Conservation (phyloP, 1,140 invertebrate species). For the Leucophenga varia region DNA sequence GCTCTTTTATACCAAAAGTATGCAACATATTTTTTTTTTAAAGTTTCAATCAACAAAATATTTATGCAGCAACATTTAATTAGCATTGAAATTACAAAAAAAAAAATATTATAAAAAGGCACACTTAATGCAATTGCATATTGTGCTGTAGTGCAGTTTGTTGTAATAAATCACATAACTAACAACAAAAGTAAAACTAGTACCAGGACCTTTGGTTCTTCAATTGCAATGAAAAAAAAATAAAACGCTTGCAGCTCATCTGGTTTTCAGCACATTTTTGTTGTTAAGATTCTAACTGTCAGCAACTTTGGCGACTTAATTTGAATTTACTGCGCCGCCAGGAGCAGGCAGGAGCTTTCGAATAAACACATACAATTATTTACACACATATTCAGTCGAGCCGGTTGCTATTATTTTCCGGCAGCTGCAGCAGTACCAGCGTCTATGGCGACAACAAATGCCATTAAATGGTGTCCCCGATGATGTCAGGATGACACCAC, state of each 20-base stretch:
- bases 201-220: too few species aligned
- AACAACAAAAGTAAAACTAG: too few species aligned
- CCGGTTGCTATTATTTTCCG: background rate
- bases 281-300: conserved; percentile 51
- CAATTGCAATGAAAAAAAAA: too few species aligned
- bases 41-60: too few species aligned
- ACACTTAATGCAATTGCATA: conserved; percentile 47
- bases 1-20: too few species aligned
- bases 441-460: conserved; percentile 25
- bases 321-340: conserved; percentile 50
- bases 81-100: too few species aligned
- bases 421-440: too few species aligned
- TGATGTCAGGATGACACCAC: conserved; percentile 18
- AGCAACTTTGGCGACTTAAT: conserved; percentile 53
- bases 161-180: conserved; percentile 33
- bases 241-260: conserved; percentile 23
- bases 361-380: too few species aligned
- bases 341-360: conserved; percentile 19
- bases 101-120: conserved; percentile 2
- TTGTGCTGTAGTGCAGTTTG: conserved; percentile 28
- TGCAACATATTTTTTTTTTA: too few species aligned
- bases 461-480: conserved; percentile 43
- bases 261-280: conserved; percentile 42
- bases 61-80: too few species aligned
- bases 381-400: conserved; percentile 14